Evolutionary conservation across 2,113 vertebrate genomes (phyloP), one percentile per base, ranked within the genome.

Genomic region (Perca schrenkii): DNA sequence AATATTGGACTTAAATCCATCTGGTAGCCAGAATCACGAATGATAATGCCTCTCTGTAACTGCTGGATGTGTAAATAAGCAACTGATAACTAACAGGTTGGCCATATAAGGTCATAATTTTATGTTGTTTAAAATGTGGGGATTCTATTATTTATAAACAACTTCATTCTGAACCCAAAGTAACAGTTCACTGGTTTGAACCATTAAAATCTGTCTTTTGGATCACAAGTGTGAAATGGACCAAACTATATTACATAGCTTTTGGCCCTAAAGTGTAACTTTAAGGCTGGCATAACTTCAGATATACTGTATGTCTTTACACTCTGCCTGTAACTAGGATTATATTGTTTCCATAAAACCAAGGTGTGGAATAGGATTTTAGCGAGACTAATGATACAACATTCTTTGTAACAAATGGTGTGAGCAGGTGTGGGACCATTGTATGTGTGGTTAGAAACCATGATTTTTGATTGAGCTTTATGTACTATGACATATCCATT

Each of bases 311-410:
- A 77, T 57, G 73, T 76, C 86, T 85, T 46, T 46, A 81, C 76
- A 63, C 63, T 87, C 47, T 8, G 73, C 17, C 77, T 78, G 70
- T 82, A 89, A 90, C 85, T 60, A 56, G 77, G 73, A 88, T 77
- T 87, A 89, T 89, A 88, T 78, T 70, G 79, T 91, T 92, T 90
- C 88, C 88, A 93, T 87, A 91, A 92, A 91, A 84, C 73, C 4
- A 0, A 91, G 43, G 85, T 71, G 79, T 89, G 91, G 88, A 78
- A 87, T 84, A 88, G 76, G 71, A 70, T 89, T 90, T 86, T 73
- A 87, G 85, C 40, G 68, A 77, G 75, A 86, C 82, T 80, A 86
- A 89, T 74, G 79, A 79, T 12, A 66, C 58, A 70, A 52, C 64
- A 83, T 83, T 79, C 86, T 85, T 72, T 62, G 71, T 71, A 80